Evolutionary conservation across 2,888 invertebrate genomes (phyloP).

Genomic region (Linnaemya vulpina): DNA sequence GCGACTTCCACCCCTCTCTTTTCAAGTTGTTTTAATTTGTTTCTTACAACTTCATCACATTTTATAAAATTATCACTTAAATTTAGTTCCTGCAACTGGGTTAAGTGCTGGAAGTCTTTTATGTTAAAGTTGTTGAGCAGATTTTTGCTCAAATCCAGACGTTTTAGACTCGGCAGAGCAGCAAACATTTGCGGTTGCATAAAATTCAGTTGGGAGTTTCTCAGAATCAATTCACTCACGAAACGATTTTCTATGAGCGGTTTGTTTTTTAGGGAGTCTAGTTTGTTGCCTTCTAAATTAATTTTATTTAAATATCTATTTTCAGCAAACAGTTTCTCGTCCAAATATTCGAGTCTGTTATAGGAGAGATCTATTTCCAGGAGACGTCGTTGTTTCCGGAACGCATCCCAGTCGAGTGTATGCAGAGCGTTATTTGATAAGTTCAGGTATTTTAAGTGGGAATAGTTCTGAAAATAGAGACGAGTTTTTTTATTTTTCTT

Average conservation of each 20-base stretch:
- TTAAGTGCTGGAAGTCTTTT: slow-evolving; percentile 84
- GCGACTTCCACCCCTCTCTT: slow-evolving; percentile 74
- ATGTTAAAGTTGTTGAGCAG: slow-evolving; percentile 84
- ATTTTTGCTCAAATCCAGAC: slow-evolving; percentile 86
- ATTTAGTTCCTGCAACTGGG: slow-evolving; percentile 82
- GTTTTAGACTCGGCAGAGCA: slow-evolving; percentile 84
- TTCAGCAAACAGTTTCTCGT: slow-evolving; percentile 84
- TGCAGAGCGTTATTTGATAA: slow-evolving; percentile 85
- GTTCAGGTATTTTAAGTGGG: slow-evolving; percentile 78
- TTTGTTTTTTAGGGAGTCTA: slow-evolving; percentile 84
- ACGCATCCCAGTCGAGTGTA: slow-evolving; percentile 86
- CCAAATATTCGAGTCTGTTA: slow-evolving; percentile 85
- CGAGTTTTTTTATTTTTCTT: not conserved
- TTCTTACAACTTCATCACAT: slow-evolving; percentile 83
- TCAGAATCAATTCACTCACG: slow-evolving; percentile 85
- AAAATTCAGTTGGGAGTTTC: slow-evolving; percentile 85
- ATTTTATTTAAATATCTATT: slow-evolving; percentile 84
- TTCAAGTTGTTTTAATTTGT: slow-evolving; percentile 76
- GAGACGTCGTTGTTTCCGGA: slow-evolving; percentile 84
- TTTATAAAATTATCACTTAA: slow-evolving; percentile 85
- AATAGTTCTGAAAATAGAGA: slow-evolving; percentile 75
- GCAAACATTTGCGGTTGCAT: slow-evolving; percentile 84
- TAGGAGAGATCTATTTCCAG: slow-evolving; percentile 85
- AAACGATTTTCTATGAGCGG: slow-evolving; percentile 85
- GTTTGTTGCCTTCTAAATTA: slow-evolving; percentile 86